Evolutionary conservation across 35 echinoderm and acorn worm genomes (phyloP).

Genomic region (Heliocidaris erythrogramma): DNA sequence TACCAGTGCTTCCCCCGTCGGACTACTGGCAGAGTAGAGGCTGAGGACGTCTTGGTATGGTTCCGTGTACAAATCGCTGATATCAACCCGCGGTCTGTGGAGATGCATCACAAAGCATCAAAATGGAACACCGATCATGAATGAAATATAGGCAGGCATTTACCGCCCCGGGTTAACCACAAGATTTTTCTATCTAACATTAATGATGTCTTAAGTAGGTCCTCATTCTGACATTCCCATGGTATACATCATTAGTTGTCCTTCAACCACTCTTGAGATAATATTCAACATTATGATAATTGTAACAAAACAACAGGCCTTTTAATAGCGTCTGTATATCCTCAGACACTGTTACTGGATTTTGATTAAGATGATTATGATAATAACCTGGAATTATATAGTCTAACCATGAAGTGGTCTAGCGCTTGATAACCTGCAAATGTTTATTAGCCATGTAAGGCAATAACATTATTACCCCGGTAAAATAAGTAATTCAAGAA

Average conservation of each 20-base stretch:
- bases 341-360: too few species aligned
- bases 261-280: neutral
- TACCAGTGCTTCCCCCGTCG: neutral
- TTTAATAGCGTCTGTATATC: too few species aligned
- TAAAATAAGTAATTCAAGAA: neutral
- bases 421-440: too few species aligned
- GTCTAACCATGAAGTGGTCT: too few species aligned
- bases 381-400: too few species aligned
- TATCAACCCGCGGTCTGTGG: slow-evolving; percentile 6
- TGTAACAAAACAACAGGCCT: too few species aligned
- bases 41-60: neutral
- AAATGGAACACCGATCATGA: neutral
- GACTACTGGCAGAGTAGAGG: neutral
- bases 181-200: neutral
- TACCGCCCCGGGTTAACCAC: neutral
- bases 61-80: neutral
- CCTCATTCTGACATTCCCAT: neutral
- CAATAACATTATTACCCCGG: neutral
- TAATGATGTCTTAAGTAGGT: neutral
- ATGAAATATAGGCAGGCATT: neutral
- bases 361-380: too few species aligned
- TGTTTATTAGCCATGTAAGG: too few species aligned
- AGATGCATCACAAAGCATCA: neutral
- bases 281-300: too few species aligned
- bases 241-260: neutral